phyloP scores from a whole-genome alignment of 2,113 vertebrate genomes.

The Cebidichthys violaceus region DNA sequence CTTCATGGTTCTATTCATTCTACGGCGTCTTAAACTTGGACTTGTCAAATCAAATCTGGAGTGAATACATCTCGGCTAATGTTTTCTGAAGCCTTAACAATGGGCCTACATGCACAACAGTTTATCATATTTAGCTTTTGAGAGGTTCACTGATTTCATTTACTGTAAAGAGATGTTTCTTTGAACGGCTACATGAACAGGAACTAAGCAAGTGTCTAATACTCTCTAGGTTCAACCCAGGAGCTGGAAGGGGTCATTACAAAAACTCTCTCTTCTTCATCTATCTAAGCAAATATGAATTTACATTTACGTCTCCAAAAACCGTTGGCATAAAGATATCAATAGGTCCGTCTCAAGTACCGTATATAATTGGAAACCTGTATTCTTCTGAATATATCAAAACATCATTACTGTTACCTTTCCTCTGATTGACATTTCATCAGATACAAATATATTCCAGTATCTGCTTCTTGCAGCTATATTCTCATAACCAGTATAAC shows the following conservation, averaged over 20 bases:
- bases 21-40: slow-evolving; percentile 23
- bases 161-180: slow-evolving; percentile 49
- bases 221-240: slow-evolving; percentile 47
- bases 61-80: slow-evolving; percentile 35
- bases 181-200: slow-evolving; percentile 45
- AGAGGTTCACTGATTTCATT: slow-evolving; percentile 42
- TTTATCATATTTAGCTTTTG: slow-evolving; percentile 54
- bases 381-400: slow-evolving; percentile 21
- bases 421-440: neutral
- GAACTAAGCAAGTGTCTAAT: slow-evolving; percentile 42
- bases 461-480: slow-evolving; percentile 23
- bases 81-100: slow-evolving; percentile 53
- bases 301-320: slow-evolving; percentile 24
- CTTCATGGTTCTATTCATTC: slow-evolving; percentile 43
- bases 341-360: slow-evolving; percentile 47
- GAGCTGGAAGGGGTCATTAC: slow-evolving; percentile 56
- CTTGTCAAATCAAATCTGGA: slow-evolving; percentile 54
- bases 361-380: slow-evolving; percentile 27
- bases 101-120: slow-evolving; percentile 52
- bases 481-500: slow-evolving; percentile 25
- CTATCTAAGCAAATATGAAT: slow-evolving; percentile 45
- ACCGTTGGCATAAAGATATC: slow-evolving; percentile 44
- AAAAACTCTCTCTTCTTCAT: slow-evolving; percentile 57
- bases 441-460: slow-evolving; percentile 23
- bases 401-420: slow-evolving; percentile 6